These are phyloP conservation scores for Urocyon cinereoargenteus DNA, from an alignment of 2,797 vertebrate genomes.

Conservation along the genomic window DNA sequence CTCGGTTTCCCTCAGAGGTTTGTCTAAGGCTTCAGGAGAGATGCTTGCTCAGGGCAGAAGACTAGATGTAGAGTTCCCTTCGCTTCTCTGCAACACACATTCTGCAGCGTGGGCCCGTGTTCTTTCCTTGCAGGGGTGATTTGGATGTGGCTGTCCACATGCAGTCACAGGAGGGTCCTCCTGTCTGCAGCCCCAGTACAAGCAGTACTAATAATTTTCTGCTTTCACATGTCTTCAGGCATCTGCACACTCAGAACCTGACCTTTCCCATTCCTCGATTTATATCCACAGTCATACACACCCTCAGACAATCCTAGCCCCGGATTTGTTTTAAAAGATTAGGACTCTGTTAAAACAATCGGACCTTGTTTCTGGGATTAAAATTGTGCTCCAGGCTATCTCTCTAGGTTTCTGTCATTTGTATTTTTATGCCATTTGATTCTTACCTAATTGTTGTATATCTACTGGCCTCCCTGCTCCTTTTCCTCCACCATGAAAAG, in stretches of 20 bases:
- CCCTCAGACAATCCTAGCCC: not conserved
- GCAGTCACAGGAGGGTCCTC: not conserved
- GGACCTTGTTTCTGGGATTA: slow-evolving; percentile 6
- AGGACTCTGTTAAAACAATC: not conserved
- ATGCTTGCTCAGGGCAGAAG: not conserved
- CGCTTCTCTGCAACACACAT: not conserved
- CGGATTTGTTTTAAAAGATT: not conserved
- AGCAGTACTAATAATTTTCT: not conserved
- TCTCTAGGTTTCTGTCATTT: not conserved
- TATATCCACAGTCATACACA: not conserved
- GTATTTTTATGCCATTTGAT: not conserved
- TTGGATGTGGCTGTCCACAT: not conserved
- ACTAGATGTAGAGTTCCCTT: not conserved
- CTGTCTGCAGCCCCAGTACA: not conserved
- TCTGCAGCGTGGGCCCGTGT: not conserved
- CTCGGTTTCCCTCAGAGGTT: not conserved
- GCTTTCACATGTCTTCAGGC: not conserved
- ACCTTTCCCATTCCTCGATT: not conserved
- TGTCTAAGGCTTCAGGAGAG: not conserved
- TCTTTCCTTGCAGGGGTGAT: not conserved
- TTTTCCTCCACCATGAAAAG: not conserved
- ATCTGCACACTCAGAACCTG: too few relatives aligned
- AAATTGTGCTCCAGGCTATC: not conserved
- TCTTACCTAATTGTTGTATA: not conserved
- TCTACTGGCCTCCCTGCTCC: not conserved